Evolutionary conservation across 2,888 invertebrate species (phyloP).

Genomic region (Syrista parreyssii): DNA sequence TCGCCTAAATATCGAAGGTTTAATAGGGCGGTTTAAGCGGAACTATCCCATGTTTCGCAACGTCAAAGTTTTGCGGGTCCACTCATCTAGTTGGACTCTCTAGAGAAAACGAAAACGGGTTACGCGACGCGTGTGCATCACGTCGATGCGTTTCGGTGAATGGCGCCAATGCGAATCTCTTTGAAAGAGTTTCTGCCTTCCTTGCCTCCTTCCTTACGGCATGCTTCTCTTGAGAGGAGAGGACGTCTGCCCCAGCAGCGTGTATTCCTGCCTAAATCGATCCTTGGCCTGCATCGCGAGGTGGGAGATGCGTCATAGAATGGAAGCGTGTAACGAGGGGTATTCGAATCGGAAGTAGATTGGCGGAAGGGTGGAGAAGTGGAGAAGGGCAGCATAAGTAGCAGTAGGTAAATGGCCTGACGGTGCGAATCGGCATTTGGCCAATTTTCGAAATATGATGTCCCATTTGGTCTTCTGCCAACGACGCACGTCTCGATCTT

Average conservation of each 20-base stretch:
- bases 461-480: slow-evolving; percentile 35
- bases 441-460: slow-evolving; percentile 40
- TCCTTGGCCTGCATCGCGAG: not conserved
- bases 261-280: no score
- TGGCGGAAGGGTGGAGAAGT: not conserved
- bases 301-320: not conserved
- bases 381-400: not conserved
- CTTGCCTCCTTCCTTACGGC: not conserved
- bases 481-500: not conserved
- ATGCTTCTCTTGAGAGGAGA: no score
- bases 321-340: no score
- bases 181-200: not conserved
- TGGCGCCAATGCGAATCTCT: no score
- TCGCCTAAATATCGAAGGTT: no score
- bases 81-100: no score
- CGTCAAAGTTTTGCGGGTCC: no score
- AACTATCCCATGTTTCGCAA: no score
- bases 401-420: slow-evolving; percentile 14
- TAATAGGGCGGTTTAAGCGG: no score
- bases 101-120: not conserved
- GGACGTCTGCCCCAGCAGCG: no score
- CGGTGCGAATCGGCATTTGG: slow-evolving; percentile 35
- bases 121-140: not conserved
- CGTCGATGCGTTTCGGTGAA: not conserved
- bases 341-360: not conserved